These are phyloP conservation scores for Montipora capitata DNA, from an alignment of 92 coral and sea anemone genomes.

Conservation along the genomic window DNA sequence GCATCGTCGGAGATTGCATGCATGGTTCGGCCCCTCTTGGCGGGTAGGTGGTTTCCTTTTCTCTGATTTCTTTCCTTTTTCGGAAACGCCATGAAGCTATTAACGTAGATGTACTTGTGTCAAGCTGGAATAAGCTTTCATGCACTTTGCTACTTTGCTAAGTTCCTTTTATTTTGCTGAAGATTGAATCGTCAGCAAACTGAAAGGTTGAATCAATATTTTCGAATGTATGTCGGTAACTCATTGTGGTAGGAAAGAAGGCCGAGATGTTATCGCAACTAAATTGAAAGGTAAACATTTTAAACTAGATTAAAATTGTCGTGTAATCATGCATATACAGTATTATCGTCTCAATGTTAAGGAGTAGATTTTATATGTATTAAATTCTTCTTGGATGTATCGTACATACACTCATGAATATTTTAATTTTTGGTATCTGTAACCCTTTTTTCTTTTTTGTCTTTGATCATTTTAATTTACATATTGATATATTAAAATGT, in stretches of 20 bases:
- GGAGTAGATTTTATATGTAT: no score
- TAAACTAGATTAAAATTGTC: not conserved
- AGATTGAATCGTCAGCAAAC: constrained; percentile 2
- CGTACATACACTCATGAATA: no score
- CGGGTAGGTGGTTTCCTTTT: constrained; percentile 34
- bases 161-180: not conserved
- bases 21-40: constrained; percentile 28
- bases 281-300: not conserved
- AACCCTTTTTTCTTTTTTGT: no score
- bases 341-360: not conserved
- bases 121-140: not conserved
- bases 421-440: no score
- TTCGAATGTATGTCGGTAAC: not conserved
- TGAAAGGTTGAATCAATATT: constrained; percentile 32
- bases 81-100: not conserved
- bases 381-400: no score
- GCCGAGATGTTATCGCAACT: not conserved
- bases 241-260: not conserved
- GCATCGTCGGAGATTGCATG: constrained; percentile 25
- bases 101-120: no score
- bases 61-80: not conserved
- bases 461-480: no score
- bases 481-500: no score
- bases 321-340: not conserved
- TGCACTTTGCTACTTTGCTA: no score